Percentiles rank a stretch among this genome's conserved stretches.
phyloP scores from a whole-genome alignment of 2,797 vertebrate genomes.

The Todus mexicanus region DNA sequence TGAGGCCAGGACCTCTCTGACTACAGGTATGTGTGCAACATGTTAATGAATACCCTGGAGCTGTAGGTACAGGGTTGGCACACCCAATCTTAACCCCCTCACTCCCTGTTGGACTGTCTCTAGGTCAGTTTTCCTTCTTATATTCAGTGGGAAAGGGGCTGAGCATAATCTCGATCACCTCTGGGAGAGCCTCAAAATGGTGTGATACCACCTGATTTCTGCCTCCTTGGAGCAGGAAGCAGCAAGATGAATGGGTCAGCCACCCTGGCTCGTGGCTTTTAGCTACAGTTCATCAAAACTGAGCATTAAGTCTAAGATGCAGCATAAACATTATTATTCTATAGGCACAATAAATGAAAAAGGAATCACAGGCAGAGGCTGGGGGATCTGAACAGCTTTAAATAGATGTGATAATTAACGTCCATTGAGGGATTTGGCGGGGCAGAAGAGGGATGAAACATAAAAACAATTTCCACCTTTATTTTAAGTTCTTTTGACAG shows the following conservation, averaged over 20 bases:
- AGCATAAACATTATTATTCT: not conserved
- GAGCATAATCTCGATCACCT: not conserved
- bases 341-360: not conserved
- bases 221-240: not conserved
- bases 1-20: not conserved
- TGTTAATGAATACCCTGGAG: not conserved
- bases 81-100: not conserved
- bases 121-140: not conserved
- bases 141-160: not conserved
- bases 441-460: not conserved
- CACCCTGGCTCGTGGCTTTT: not conserved
- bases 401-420: conserved; percentile 15
- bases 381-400: not conserved
- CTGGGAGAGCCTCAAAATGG: not conserved
- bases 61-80: not conserved
- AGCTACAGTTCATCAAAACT: not conserved
- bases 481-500: conserved; percentile 50
- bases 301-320: not conserved
- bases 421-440: not conserved
- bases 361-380: not conserved
- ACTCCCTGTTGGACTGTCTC: not conserved
- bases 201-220: not conserved
- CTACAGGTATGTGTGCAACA: not conserved
- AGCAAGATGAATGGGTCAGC: not conserved
- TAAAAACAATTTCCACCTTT: conserved; percentile 45